Conservation (phyloP, 2,888 invertebrate species). For the Lypha dubia region DNA sequence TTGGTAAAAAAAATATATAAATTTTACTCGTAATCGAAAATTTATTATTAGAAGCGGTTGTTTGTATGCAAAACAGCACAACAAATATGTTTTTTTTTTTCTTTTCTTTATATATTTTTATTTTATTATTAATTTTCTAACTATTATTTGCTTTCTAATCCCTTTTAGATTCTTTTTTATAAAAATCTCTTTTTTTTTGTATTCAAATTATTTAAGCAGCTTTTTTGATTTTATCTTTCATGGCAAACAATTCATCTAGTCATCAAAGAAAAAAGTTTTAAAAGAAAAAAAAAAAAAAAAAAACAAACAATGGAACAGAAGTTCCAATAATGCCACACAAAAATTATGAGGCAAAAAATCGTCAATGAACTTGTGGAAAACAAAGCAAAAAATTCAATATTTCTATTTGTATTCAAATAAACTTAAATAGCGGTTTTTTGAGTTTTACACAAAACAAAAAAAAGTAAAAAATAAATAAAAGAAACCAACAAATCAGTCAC, state of each 20-base stretch:
- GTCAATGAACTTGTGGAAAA: background rate
- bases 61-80: slow-evolving; percentile 16
- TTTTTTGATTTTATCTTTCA: slow-evolving; percentile 19
- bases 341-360: slow-evolving; percentile 7
- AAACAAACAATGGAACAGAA: slow-evolving; percentile 18
- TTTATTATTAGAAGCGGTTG: background rate
- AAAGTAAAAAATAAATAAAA: too few relatives aligned
- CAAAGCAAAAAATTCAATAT: background rate
- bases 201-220: slow-evolving; percentile 13
- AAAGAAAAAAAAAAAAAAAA: too few relatives aligned
- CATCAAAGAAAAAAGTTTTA: too few relatives aligned
- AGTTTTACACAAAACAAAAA: too few relatives aligned
- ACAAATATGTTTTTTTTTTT: background rate
- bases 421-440: background rate
- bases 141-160: slow-evolving; percentile 21
- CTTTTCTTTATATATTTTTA: background rate
- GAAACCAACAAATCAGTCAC: slow-evolving; percentile 19
- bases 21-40: background rate
- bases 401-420: background rate
- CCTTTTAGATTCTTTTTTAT: slow-evolving; percentile 6
- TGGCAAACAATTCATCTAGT: slow-evolving; percentile 15
- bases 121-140: background rate
- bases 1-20: background rate
- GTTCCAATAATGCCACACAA: slow-evolving; percentile 9
- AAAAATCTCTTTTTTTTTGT: background rate